Evolutionary conservation across 2,888 invertebrate species (phyloP).

Genomic region (Zelleria hepariella): DNA sequence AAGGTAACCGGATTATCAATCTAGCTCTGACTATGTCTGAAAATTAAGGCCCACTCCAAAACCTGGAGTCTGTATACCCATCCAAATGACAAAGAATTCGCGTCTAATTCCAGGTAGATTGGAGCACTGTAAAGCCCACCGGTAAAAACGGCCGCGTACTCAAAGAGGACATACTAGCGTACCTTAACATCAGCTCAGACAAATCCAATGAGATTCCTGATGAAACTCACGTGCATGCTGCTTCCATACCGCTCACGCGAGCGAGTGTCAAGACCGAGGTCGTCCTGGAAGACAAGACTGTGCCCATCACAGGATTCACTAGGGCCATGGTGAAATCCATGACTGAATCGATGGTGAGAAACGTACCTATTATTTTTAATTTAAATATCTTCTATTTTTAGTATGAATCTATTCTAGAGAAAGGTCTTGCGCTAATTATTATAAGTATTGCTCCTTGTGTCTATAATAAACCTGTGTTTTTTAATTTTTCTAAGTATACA

Average conservation of each 20-base stretch:
- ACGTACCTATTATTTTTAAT: no score
- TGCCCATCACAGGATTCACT: constrained; percentile 83
- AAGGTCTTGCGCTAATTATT: no score
- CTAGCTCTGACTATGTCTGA: neutral
- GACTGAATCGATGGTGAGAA: constrained; percentile 86
- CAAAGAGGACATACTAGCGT: constrained; percentile 92
- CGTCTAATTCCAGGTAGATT: constrained; percentile 68
- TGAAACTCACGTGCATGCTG: constrained; percentile 24
- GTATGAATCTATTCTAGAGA: no score
- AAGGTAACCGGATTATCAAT: constrained; percentile 45
- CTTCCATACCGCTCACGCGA: constrained; percentile 26
- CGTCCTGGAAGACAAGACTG: constrained; percentile 62
- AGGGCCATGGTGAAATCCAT: constrained; percentile 97
- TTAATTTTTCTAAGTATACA: no score
- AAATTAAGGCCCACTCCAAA: neutral
- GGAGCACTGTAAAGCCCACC: constrained; percentile 79
- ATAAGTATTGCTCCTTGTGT: no score
- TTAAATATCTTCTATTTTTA: no score
- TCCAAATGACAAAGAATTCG: neutral
- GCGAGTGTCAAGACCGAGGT: constrained; percentile 35
- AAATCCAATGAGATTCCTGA: constrained; percentile 58
- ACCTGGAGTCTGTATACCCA: no score
- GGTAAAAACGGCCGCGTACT: constrained; percentile 93
- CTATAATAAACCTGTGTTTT: neutral
- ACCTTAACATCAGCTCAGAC: constrained; percentile 71